phyloP scores from a whole-genome alignment of 2,113 vertebrate genomes.

The Forbesichthys agassizii region DNA sequence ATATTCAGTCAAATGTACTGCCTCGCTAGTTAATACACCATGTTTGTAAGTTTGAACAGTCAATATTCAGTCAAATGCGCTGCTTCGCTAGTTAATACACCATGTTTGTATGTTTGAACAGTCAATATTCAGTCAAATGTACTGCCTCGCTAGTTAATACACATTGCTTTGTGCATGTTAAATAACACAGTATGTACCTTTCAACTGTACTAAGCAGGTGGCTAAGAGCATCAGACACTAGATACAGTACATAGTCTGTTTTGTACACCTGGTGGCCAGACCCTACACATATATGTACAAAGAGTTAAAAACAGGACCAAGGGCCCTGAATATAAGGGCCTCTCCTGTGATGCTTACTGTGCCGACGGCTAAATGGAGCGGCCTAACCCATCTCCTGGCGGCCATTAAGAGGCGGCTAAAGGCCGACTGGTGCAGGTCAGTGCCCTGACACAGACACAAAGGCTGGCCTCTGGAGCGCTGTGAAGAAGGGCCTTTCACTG shows the following conservation, averaged over 20 bases:
- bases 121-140: too few species aligned
- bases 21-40: not conserved
- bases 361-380: constrained; percentile 36
- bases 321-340: constrained; percentile 17
- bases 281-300: constrained; percentile 3
- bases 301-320: constrained; percentile 41
- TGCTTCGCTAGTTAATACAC: too few species aligned
- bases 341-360: constrained; percentile 32
- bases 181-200: too few species aligned
- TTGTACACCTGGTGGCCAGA: constrained; percentile 19
- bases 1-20: too few species aligned
- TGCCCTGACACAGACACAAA: constrained; percentile 66
- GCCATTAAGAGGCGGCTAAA: constrained; percentile 55
- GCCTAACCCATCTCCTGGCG: constrained; percentile 49
- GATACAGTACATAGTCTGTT: not conserved
- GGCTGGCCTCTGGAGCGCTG: constrained; percentile 39
- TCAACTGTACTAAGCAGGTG: too few species aligned
- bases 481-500: constrained; percentile 67
- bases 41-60: not conserved
- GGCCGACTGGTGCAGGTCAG: constrained; percentile 64
- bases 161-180: too few species aligned
- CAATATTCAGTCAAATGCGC: too few species aligned
- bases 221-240: too few species aligned
- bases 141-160: too few species aligned
- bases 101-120: too few species aligned